Base-by-base conservation (phyloP, 23 tunicate genomes). In the Botrylloides violaceus region DNA sequence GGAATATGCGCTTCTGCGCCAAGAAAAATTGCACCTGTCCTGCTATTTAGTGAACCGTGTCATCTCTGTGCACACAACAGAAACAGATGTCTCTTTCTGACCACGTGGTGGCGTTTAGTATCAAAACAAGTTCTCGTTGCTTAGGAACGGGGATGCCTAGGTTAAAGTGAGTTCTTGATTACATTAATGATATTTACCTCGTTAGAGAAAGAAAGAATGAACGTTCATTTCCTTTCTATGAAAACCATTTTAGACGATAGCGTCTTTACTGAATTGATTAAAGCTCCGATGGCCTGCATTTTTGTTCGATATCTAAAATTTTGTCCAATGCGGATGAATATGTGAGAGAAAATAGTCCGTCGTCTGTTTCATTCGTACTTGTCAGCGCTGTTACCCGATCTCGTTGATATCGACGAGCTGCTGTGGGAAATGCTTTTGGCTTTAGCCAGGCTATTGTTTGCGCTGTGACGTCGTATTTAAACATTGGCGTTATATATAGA, bases 101-200 rank as follows among this genome's bases (percentile, higher is more conserved):
- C 53, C 53, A 43, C 53, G 15, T 43, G 53, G 15, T 43, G 53
- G 53, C 53, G 53, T 15, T 7, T 15, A 9, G 15, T 15, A 43
- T 43, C 53, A 43, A 43, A 43, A 43, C 53, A 43, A 43, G 53
- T 43, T 43, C 9, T 43, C 53, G 53, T 43, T 43, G 53, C 53
- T 43, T 7, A 15, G 53, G 9, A 43, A 43, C 53, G 15, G 53
- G 15, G 15, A 43, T 7, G 53, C 53, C 53, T 43, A 9, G 9
- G 9, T 43, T 43, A n/a, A 15, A 43, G n/a, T n/a, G n/a, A n/a
- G n/a, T n/a, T n/a, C n/a, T n/a, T n/a, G n/a, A n/a, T n/a, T n/a
- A n/a, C n/a, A n/a, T n/a, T n/a, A n/a, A n/a, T n/a, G n/a, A n/a
- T n/a, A n/a, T n/a, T n/a, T n/a, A n/a, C n/a, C n/a, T n/a, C n/a